Percentiles rank a stretch among this genome's conserved stretches.
Conservation (phyloP, 2,888 invertebrate species). For the Harpalus rubripes region DNA sequence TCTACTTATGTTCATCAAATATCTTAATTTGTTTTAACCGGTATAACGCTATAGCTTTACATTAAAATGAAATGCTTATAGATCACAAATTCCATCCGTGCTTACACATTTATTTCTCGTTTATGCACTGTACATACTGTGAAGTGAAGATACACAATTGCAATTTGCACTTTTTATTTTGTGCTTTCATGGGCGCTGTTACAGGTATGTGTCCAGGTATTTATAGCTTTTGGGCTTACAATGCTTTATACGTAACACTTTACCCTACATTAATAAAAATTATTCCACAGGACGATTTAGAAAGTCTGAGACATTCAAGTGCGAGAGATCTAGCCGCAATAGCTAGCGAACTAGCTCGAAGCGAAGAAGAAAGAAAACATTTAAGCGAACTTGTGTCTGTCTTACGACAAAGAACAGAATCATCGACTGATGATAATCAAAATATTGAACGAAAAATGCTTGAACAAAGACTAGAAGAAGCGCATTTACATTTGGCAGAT, state of each 20-base stretch:
- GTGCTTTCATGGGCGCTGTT: slow-evolving; percentile 55
- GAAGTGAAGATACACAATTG: slow-evolving; percentile 59
- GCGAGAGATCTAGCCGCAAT: slow-evolving; percentile 85
- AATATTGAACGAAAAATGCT: slow-evolving; percentile 84
- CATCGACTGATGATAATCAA: slow-evolving; percentile 79
- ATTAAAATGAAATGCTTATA: slow-evolving; percentile 2
- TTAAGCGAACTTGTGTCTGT: slow-evolving; percentile 82
- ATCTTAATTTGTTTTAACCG: too few species aligned
- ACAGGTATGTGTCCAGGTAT: slow-evolving; percentile 60
- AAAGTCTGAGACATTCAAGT: slow-evolving; percentile 86
- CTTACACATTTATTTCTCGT: slow-evolving; percentile 27
- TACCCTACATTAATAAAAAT: slow-evolving; percentile 8
- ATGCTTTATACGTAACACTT: slow-evolving; percentile 37
- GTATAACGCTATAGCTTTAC: background rate
- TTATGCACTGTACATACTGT: slow-evolving; percentile 42
- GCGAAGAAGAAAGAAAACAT: slow-evolving; percentile 87
- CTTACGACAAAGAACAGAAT: slow-evolving; percentile 78
- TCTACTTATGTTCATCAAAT: too few species aligned
- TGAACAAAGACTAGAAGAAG: slow-evolving; percentile 89
- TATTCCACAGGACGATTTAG: slow-evolving; percentile 85
- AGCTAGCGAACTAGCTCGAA: slow-evolving; percentile 84
- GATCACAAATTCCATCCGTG: background rate
- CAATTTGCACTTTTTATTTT: slow-evolving; percentile 53
- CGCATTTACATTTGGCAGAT: slow-evolving; percentile 91
- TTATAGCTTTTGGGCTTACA: slow-evolving; percentile 60